These are phyloP conservation scores for Megalops atlanticus DNA, from an alignment of 2,113 vertebrate genomes.

Conservation along the genomic window DNA sequence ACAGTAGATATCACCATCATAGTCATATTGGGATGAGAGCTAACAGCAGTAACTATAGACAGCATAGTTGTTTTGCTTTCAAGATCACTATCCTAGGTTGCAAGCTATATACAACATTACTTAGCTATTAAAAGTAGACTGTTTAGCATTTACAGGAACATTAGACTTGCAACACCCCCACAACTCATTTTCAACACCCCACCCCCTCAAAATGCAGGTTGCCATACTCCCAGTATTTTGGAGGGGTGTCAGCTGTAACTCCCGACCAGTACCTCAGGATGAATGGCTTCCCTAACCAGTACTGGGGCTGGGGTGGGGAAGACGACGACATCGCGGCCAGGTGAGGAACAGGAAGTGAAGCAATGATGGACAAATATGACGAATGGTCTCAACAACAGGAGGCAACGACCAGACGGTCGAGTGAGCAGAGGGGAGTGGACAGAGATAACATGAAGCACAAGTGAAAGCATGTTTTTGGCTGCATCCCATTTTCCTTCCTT, in stretches of 20 bases:
- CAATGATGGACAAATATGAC: background rate
- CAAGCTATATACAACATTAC: too few relatives aligned
- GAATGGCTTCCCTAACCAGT: conserved; percentile 93
- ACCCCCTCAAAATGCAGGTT: conserved; percentile 66
- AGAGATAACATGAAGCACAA: background rate
- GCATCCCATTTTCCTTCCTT: background rate
- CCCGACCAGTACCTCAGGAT: conserved; percentile 95
- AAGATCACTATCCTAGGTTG: too few relatives aligned
- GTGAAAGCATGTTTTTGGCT: background rate
- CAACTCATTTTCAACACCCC: background rate
- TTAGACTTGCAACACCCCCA: background rate
- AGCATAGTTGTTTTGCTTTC: background rate
- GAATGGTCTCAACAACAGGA: background rate
- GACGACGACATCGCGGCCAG: conserved; percentile 91
- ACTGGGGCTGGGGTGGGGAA: conserved; percentile 95
- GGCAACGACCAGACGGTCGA: background rate
- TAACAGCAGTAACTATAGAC: background rate
- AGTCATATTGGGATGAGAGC: background rate
- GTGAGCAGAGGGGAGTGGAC: background rate
- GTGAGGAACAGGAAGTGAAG: conserved; percentile 61
- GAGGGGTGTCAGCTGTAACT: conserved; percentile 89
- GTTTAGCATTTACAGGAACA: background rate
- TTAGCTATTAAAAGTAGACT: background rate
- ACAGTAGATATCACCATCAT: background rate
- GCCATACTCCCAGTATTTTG: conserved; percentile 90